Evolutionary conservation across 2,113 vertebrate genomes (phyloP), one percentile per base, ranked within the genome.

Genomic region (Microtus richardsoni): DNA sequence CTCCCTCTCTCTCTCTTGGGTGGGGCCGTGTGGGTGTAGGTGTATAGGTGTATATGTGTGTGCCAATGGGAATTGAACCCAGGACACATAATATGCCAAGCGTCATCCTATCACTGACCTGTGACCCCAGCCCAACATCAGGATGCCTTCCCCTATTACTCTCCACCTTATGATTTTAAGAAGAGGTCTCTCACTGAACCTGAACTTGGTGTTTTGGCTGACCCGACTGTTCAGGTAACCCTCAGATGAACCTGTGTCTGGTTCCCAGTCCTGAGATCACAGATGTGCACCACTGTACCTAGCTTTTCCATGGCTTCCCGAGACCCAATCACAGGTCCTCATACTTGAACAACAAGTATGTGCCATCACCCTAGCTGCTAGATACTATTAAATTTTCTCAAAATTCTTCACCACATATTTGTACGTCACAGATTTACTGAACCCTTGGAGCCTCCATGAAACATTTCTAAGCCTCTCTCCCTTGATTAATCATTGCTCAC

Each of bases 401-500:
- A 97, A 94, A 58, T 88, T 87, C 75, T 75, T 95, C 94, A 41
- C 44, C 85, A 92, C 24, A 2, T 74, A 88, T 90, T 93, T 95
- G 62, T 22, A 64, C 82, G 80, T 86, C 62, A 86, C 21, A 80
- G 73, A 95, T 95, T 79, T 94, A 73, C 60, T 68, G 88, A 54
- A 90, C 84, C 78, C 66, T 88, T 95, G 87, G 88, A 95, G 91
- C 60, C 75, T 28, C 62, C 58, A 13, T 94, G 86, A 96, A 97
- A 95, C 73, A 88, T 73, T 68, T 88, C 80, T 90, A 85, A 89
- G 33, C 47, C 91, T 91, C 95, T 96, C 91, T 96, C 94, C 83
- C 68, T 96, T 98, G 96, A 97, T 96, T 96, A 97, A 94, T 89
- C 78, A 89, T 47, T 96, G 85, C 94, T 96, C 87, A 86, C 90